Evolutionary conservation across 2,888 invertebrate genomes (phyloP).

Genomic region (Saturnia japonica): DNA sequence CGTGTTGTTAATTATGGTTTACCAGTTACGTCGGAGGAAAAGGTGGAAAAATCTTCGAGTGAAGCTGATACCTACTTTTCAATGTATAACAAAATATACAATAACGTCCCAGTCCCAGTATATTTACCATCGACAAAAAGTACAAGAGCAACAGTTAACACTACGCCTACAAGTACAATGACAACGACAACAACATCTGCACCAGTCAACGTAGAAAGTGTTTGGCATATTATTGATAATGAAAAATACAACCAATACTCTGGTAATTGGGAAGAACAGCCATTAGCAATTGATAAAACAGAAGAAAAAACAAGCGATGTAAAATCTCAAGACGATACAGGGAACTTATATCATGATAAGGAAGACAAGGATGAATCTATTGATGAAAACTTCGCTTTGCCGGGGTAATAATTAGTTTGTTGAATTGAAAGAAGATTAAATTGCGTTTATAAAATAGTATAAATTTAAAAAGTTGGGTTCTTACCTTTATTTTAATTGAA

Average conservation of each 20-base stretch:
- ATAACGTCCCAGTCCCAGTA: conserved; percentile 48
- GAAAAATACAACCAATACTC: conserved; percentile 62
- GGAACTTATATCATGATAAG: conserved; percentile 23
- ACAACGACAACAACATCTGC: conserved; percentile 52
- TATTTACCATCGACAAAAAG: conserved; percentile 48
- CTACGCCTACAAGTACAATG: conserved; percentile 45
- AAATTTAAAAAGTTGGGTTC: not conserved
- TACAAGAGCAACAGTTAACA: conserved; percentile 45
- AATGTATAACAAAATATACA: conserved; percentile 59
- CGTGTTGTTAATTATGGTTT: conserved; percentile 44
- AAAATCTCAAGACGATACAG: conserved; percentile 28
- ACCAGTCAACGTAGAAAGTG: conserved; percentile 61
- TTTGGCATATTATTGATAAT: conserved; percentile 75
- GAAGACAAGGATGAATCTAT: conserved; percentile 32
- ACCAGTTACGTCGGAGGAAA: conserved; percentile 35
- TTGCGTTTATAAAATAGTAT: not conserved
- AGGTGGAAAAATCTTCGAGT: conserved; percentile 34
- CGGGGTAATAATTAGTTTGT: conserved; percentile 58
- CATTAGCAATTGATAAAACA: conserved; percentile 40
- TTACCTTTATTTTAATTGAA: not conserved
- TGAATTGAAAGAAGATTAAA: not conserved
- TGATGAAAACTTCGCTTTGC: conserved; percentile 67
- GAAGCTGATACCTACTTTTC: conserved; percentile 61
- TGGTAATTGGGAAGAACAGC: conserved; percentile 64
- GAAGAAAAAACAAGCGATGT: conserved; percentile 25